Conservation (phyloP, 2,888 invertebrate species). For the Dyspetes luteomarginatus region DNA sequence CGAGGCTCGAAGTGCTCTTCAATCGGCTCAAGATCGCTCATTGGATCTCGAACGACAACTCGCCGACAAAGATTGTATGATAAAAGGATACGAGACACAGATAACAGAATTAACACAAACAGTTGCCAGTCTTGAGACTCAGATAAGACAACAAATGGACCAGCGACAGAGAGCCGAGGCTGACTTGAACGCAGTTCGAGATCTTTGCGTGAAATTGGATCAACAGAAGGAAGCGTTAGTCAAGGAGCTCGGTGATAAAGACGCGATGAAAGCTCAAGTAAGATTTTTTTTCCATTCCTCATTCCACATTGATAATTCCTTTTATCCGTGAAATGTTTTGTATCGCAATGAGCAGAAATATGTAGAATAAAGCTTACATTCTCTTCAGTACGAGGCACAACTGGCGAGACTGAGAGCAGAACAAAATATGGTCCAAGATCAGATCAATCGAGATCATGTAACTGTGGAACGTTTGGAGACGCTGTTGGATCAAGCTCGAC, state of each 20-base stretch:
- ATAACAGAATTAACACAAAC: conserved; percentile 83
- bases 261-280: conserved; percentile 83
- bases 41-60: conserved; percentile 88
- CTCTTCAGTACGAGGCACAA: conserved; percentile 83
- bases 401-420: conserved; percentile 84
- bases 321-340: neutral
- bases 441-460: conserved; percentile 83
- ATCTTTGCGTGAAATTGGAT: conserved; percentile 87
- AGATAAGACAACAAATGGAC: conserved; percentile 86
- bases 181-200: conserved; percentile 86
- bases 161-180: conserved; percentile 86
- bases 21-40: conserved; percentile 86
- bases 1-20: conserved; percentile 87
- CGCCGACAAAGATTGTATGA: conserved; percentile 84
- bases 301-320: neutral
- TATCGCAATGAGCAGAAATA: neutral
- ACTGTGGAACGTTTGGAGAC: conserved; percentile 85
- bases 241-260: conserved; percentile 85
- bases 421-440: conserved; percentile 82
- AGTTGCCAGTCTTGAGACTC: conserved; percentile 87
- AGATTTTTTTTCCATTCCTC: conserved; percentile 52
- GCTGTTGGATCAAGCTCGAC: conserved; percentile 85
- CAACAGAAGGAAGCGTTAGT: conserved; percentile 87
- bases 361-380: conserved; percentile 29
- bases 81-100: conserved; percentile 86